Evolutionary conservation across 2,888 invertebrate genomes (phyloP).

Genomic region (Chymomyza fuscimana): DNA sequence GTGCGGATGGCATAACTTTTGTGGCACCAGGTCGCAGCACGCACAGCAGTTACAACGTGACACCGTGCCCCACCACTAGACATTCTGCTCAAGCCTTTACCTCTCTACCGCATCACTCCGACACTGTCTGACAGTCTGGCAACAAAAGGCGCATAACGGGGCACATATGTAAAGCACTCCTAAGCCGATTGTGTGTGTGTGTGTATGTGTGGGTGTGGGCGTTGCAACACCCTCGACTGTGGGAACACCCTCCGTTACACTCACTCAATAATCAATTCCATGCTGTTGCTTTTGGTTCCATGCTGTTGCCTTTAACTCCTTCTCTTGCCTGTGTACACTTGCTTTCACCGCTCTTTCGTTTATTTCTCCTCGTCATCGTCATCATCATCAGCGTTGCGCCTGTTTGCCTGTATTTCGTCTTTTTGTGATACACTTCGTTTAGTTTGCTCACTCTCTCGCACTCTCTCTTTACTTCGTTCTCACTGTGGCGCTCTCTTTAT

Average conservation of each 20-base stretch:
- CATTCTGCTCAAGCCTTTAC: background rate
- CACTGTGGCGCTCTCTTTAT: background rate
- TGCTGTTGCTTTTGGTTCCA: constrained; percentile 55
- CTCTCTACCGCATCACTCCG: background rate
- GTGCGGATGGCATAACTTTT: constrained; percentile 47
- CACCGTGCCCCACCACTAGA: background rate
- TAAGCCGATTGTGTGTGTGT: constrained; percentile 23
- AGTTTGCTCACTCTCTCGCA: constrained; percentile 28
- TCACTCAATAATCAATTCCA: constrained; percentile 63
- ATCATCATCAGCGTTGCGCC: background rate
- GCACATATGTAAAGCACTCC: constrained; percentile 17
- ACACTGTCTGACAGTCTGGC: background rate
- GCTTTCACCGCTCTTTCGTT: constrained; percentile 1
- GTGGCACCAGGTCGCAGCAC: constrained; percentile 1
- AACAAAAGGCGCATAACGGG: background rate
- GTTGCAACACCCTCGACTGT: background rate
- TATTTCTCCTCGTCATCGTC: background rate
- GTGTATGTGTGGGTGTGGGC: background rate
- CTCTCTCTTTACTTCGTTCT: background rate
- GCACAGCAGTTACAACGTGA: constrained; percentile 4
- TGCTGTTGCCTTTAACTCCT: constrained; percentile 44
- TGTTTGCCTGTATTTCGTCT: background rate
- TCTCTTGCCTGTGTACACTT: constrained; percentile 18
- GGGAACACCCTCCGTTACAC: constrained; percentile 12
- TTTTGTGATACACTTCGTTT: constrained; percentile 57